Evolutionary conservation across 2,888 invertebrate species (phyloP).

Genomic region (Furcula furcula): DNA sequence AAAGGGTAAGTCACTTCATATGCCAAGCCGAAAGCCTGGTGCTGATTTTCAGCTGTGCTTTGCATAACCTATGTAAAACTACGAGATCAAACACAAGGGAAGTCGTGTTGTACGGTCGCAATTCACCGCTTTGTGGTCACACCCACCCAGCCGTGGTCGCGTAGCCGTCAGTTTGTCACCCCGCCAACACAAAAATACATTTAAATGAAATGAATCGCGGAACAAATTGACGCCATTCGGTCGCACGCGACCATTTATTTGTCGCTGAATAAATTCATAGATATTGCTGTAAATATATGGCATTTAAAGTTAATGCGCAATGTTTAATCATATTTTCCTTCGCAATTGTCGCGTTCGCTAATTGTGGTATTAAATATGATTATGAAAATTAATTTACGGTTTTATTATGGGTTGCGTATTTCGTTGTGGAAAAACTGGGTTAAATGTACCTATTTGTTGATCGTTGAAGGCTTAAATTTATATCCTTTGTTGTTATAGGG

Average conservation of each 20-base stretch:
- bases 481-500: too few species aligned
- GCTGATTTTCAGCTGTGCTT: too few species aligned
- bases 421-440: too few species aligned
- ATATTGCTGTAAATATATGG: slow-evolving; percentile 13
- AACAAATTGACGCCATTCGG: slow-evolving; percentile 15
- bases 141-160: slow-evolving; percentile 6
- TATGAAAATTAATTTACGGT: slow-evolving; percentile 1
- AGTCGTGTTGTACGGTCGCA: slow-evolving; percentile 9
- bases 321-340: slow-evolving; percentile 10
- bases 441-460: too few species aligned
- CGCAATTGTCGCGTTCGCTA: slow-evolving; percentile 4
- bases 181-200: slow-evolving; percentile 6
- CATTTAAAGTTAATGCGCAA: slow-evolving; percentile 13
- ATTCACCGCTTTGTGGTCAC: slow-evolving; percentile 11
- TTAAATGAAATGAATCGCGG: slow-evolving; percentile 8
- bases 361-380: too few species aligned
- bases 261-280: slow-evolving; percentile 11
- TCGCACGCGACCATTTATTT: slow-evolving; percentile 17
- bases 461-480: slow-evolving; percentile 2
- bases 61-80: too few species aligned
- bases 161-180: slow-evolving; percentile 16
- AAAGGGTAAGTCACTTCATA: too few species aligned
- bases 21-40: too few species aligned
- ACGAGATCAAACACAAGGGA: too few species aligned
- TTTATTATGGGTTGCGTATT: not conserved